Evolutionary conservation across 2,888 invertebrate genomes (phyloP), one percentile per base, ranked within the genome.

Genomic region (Trissolcus japonicus): DNA sequence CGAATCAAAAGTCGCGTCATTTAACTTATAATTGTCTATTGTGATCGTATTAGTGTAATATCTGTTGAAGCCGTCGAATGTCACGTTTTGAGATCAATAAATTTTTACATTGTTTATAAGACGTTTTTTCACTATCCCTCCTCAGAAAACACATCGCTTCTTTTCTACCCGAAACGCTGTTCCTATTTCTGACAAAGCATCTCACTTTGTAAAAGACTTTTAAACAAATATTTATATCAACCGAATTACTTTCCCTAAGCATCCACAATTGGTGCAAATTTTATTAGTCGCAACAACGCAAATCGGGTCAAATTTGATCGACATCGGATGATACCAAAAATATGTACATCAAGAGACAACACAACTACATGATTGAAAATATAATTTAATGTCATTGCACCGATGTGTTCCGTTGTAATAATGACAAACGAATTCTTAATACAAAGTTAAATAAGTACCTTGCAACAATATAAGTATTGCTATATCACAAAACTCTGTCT

Each of bases 171-270:
- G 4, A 29, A 29, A 29, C 29, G 29, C 1, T 29, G 29, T 50
- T 57, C 57, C 46, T 43, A 43, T 66, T 50, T 41, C 50, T 51
- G 57, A 57, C 57, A 66, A 66, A 46, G 35, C 35, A 48, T 65
- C 48, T 35, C 6, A 21, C 35, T 35, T 48, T 48, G 17, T 65
- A 17, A 65, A 17, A 65, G 56, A 35, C 17, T 19, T 46, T 54
- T 25, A 43, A 46, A 25, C 54, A 54, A 54, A 29, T 14, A 46
- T 57, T 57, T 57, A 46, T 46, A 41, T 46, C 57, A 57, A 54
- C 14, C 14, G 6, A 7, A 1, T 29, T 7, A 29, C 29, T 29
- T 29, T 14, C 29, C 6, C n/a, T 29, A 29, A 14, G 14, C 54
- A 54, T 54, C 29, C 6, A 29, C 1, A 25, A 29, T 54, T 29